Percentiles rank a stretch among this genome's conserved stretches.
Evolutionary conservation across 1,140 invertebrate species (phyloP).

Genomic region (Drosophila punjabiensis): DNA sequence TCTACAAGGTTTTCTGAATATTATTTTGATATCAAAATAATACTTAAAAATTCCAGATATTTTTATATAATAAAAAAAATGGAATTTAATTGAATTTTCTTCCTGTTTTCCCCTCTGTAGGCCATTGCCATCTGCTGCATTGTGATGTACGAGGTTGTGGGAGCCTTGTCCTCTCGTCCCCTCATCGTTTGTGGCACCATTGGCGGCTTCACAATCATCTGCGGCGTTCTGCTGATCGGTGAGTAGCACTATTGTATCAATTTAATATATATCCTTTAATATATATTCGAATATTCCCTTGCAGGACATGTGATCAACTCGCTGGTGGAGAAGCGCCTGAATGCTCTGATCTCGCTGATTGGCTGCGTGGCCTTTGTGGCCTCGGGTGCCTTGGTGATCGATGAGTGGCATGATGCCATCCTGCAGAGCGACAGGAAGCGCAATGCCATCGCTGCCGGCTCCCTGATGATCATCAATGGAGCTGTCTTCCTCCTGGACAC

Average conservation of each 20-base stretch:
- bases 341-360: slow-evolving; percentile 86
- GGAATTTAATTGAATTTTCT: background rate
- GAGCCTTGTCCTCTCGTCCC: slow-evolving; percentile 42
- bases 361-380: slow-evolving; percentile 90
- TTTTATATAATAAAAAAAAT: background rate
- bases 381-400: slow-evolving; percentile 89
- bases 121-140: slow-evolving; percentile 79
- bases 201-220: slow-evolving; percentile 88
- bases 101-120: slow-evolving; percentile 25
- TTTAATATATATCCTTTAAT: background rate
- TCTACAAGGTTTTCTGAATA: background rate
- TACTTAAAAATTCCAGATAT: background rate
- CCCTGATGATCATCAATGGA: slow-evolving; percentile 90
- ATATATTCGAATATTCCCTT: background rate
- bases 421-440: slow-evolving; percentile 85
- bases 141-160: slow-evolving; percentile 68
- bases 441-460: slow-evolving; percentile 90
- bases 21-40: background rate
- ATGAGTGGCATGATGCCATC: slow-evolving; percentile 74
- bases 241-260: slow-evolving; percentile 58
- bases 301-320: slow-evolving; percentile 87
- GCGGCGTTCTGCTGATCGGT: slow-evolving; percentile 87
- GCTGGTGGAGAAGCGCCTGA: slow-evolving; percentile 85
- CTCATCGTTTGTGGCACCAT: slow-evolving; percentile 86
- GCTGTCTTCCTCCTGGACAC: slow-evolving; percentile 90